Evolutionary conservation across 2,113 vertebrate species (phyloP).

Genomic region (Hydrochoerus hydrochaeris): DNA sequence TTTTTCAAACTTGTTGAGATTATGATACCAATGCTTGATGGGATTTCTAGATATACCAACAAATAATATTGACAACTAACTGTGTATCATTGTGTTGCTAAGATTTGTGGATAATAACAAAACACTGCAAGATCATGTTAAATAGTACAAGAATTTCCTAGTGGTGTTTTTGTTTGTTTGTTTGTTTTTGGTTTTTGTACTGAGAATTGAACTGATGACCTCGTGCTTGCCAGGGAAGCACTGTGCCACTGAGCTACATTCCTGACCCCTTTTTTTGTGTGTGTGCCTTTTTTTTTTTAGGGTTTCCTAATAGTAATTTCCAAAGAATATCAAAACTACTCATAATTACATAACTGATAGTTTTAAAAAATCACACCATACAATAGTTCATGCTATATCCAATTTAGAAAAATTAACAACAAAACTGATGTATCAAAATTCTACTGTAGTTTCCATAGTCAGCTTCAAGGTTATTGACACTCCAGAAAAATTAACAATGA

Average conservation of each 20-base stretch:
- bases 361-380: background rate
- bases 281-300: background rate
- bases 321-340: background rate
- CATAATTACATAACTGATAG: background rate
- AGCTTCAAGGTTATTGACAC: background rate
- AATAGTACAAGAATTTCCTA: background rate
- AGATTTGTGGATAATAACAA: background rate
- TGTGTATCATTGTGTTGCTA: background rate
- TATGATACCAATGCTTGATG: background rate
- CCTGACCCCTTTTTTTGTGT: too few relatives aligned
- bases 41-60: background rate
- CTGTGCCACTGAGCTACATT: too few relatives aligned
- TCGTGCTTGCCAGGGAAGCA: too few relatives aligned
- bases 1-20: background rate
- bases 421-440: background rate
- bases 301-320: background rate
- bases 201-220: too few relatives aligned
- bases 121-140: background rate
- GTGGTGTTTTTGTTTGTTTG: too few relatives aligned
- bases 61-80: background rate
- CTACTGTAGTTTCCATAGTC: background rate
- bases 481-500: background rate
- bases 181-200: too few relatives aligned
- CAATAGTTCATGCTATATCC: background rate
- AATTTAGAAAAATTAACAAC: background rate